Evolutionary conservation across 2,113 vertebrate genomes (phyloP).

Genomic region (Podilymbus podiceps): DNA sequence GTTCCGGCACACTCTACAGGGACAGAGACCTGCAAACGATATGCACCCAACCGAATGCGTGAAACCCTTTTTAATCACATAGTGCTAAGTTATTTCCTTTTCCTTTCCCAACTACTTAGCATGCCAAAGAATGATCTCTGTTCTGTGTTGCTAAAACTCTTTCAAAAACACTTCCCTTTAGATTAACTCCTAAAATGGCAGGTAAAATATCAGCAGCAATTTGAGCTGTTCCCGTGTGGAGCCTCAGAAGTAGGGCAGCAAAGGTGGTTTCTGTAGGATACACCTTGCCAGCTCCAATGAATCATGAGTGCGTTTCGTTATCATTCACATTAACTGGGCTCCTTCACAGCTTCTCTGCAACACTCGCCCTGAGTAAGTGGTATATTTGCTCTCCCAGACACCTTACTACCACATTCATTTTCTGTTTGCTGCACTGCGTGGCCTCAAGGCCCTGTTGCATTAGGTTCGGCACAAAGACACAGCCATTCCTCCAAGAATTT

Average conservation of each 20-base stretch:
- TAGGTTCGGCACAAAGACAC: neutral
- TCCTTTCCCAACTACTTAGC: neutral
- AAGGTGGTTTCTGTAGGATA: neutral
- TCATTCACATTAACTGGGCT: neutral
- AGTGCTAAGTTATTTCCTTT: neutral
- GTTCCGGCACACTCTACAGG: neutral
- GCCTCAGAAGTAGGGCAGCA: neutral
- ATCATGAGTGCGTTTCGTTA: neutral
- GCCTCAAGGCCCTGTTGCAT: neutral
- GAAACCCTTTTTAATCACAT: neutral
- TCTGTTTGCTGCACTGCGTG: neutral
- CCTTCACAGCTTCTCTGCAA: neutral
- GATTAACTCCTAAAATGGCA: neutral
- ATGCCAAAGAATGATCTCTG: neutral
- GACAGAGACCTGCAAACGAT: neutral
- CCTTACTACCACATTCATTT: neutral
- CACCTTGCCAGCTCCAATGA: neutral
- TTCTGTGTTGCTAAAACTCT: neutral
- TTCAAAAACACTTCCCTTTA: neutral
- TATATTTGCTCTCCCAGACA: neutral
- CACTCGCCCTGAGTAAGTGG: neutral
- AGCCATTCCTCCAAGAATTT: neutral
- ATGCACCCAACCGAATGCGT: rapidly evolving
- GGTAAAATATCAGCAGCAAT: neutral
- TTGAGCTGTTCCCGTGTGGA: neutral